A percentile compares a stretch with the other conserved stretches of the same genome.
Evolutionary conservation across 2,888 invertebrate species (phyloP).

Genomic region (Chloroclysta siterata): DNA sequence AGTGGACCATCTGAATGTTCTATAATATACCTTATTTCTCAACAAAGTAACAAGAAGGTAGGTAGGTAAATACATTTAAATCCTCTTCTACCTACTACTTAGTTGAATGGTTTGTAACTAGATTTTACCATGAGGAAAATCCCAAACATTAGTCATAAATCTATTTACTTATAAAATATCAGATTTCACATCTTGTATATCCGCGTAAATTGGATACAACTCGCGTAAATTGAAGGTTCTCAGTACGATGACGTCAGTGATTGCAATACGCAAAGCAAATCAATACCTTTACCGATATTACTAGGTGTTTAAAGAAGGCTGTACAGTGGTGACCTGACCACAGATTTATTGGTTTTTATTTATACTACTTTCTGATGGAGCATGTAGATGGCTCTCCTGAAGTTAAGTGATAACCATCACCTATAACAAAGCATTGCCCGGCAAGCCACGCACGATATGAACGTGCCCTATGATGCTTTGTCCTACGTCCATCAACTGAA

Average conservation of each 20-base stretch:
- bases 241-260: constrained; percentile 23
- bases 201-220: not conserved
- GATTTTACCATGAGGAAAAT: constrained; percentile 6
- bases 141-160: constrained; percentile 5
- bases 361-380: too few species aligned
- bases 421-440: too few species aligned
- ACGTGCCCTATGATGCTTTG: too few species aligned
- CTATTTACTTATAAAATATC: not conserved
- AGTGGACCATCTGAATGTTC: too few species aligned
- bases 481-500: too few species aligned
- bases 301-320: not conserved
- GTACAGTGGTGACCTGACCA: constrained; percentile 15
- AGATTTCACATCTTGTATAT: constrained; percentile 10
- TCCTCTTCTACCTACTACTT: not conserved
- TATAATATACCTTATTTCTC: too few species aligned
- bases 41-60: too few species aligned
- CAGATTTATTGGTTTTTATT: constrained; percentile 6
- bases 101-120: not conserved
- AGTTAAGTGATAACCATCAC: too few species aligned
- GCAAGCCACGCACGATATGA: too few species aligned
- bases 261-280: constrained; percentile 15
- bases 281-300: not conserved
- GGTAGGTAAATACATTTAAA: not conserved
- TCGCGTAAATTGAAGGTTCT: constrained; percentile 6
- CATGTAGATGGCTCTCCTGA: too few species aligned